These are phyloP conservation scores for Diplodus sargus DNA, from an alignment of 2,797 vertebrate genomes.

Conservation along the genomic window DNA sequence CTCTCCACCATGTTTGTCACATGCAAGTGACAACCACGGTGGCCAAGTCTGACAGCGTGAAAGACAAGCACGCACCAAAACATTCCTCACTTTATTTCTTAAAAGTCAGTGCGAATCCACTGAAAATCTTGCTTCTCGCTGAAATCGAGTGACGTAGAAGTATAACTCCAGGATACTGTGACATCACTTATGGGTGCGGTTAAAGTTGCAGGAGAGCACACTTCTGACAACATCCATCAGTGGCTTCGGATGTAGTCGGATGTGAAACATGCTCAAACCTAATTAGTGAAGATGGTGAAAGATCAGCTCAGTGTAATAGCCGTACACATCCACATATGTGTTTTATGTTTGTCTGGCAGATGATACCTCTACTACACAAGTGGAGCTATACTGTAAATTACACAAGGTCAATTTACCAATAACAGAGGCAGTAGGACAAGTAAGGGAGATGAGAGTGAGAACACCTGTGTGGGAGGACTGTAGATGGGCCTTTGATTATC, in stretches of 20 bases:
- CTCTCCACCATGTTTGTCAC: conserved; percentile 12
- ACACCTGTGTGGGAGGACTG: neutral
- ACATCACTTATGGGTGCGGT: neutral
- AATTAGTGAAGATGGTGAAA: neutral
- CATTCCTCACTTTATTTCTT: conserved; percentile 1
- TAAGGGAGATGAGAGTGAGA: neutral
- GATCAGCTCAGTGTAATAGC: neutral
- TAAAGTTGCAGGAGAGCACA: neutral
- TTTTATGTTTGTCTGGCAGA: neutral
- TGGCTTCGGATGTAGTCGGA: neutral
- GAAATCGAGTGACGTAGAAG: neutral
- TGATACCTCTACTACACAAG: neutral
- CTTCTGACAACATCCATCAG: neutral
- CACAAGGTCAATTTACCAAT: neutral
- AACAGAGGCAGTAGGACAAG: neutral
- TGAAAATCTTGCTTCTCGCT: neutral
- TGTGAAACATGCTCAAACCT: neutral
- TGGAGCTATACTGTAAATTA: neutral
- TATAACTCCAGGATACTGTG: neutral
- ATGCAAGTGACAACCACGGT: conserved; percentile 31
- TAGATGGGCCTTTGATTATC: neutral
- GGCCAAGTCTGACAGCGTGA: conserved; percentile 9
- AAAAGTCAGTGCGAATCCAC: neutral
- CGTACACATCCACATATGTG: neutral
- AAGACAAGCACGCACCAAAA: neutral